Percentiles rank a stretch among this genome's conserved stretches.
These are phyloP conservation scores for Thamnaconus septentrionalis DNA, from an alignment of 2,113 vertebrate species.

Conservation along the genomic window DNA sequence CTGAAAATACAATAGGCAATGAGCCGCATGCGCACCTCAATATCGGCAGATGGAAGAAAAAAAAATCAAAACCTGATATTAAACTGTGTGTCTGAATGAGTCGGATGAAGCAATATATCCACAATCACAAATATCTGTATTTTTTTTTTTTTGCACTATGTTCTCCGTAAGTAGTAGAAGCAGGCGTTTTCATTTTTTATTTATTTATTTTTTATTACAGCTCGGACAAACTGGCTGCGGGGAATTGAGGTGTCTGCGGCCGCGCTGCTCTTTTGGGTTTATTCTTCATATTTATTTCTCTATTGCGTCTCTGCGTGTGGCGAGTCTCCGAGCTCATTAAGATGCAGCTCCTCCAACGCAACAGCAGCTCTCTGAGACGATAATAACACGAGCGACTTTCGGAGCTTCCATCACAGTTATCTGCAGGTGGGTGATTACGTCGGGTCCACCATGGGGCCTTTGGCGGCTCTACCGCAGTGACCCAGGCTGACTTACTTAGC, in stretches of 20 bases:
- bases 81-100: no score
- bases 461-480: constrained; percentile 27
- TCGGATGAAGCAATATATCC: no score
- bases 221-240: constrained; percentile 34
- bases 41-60: background rate
- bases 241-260: constrained; percentile 4
- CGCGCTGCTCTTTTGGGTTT: constrained; percentile 40
- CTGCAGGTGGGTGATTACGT: constrained; percentile 63
- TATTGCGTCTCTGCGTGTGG: constrained; percentile 40
- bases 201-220: background rate
- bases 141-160: no score
- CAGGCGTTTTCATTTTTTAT: background rate
- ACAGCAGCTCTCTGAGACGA: constrained; percentile 49
- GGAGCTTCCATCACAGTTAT: constrained; percentile 47
- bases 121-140: no score
- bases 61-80: background rate
- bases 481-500: constrained; percentile 32
- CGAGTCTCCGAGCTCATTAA: constrained; percentile 54
- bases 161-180: constrained; percentile 1
- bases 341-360: constrained; percentile 41
- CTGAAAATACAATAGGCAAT: no score
- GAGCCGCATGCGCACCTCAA: no score
- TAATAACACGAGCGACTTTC: constrained; percentile 53
- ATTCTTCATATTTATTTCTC: constrained; percentile 58
- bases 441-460: constrained; percentile 33